Evolutionary conservation across 2,888 invertebrate species (phyloP).

Genomic region (Scaptomyza parva): DNA sequence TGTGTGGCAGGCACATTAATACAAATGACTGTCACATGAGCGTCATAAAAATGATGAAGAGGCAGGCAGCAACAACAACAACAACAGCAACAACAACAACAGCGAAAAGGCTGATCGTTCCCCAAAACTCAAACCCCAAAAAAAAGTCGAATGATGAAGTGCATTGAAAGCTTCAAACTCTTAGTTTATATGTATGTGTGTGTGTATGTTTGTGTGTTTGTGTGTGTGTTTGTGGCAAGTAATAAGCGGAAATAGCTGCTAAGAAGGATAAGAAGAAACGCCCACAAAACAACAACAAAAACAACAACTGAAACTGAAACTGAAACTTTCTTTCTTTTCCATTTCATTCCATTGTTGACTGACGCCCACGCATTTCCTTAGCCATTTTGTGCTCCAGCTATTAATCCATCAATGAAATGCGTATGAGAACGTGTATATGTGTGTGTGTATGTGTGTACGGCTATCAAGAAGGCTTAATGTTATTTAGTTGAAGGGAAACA

Average conservation of each 20-base stretch:
- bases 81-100: constrained; percentile 5
- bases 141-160: constrained; percentile 57
- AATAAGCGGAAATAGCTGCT: constrained; percentile 63
- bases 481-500: constrained; percentile 32
- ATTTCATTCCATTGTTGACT: constrained; percentile 50
- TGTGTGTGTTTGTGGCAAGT: constrained; percentile 47
- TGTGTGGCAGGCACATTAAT: constrained; percentile 66
- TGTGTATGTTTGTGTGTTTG: constrained; percentile 25
- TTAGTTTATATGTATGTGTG: constrained; percentile 21
- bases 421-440: constrained; percentile 4
- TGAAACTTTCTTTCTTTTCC: constrained; percentile 25
- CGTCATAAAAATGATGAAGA: constrained; percentile 78
- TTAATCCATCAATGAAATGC: constrained; percentile 26
- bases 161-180: constrained; percentile 28
- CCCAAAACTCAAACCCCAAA: no score
- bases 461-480: constrained; percentile 55
- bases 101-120: constrained; percentile 58
- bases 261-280: constrained; percentile 36
- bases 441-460: constrained; percentile 14
- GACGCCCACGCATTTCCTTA: constrained; percentile 54
- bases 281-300: constrained; percentile 21
- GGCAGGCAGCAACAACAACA: constrained; percentile 37
- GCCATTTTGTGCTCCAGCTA: constrained; percentile 41
- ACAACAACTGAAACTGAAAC: constrained; percentile 22
- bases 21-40: constrained; percentile 79